Base-by-base conservation (phyloP, 1,140 invertebrate species). In the Drosophila cardini region DNA sequence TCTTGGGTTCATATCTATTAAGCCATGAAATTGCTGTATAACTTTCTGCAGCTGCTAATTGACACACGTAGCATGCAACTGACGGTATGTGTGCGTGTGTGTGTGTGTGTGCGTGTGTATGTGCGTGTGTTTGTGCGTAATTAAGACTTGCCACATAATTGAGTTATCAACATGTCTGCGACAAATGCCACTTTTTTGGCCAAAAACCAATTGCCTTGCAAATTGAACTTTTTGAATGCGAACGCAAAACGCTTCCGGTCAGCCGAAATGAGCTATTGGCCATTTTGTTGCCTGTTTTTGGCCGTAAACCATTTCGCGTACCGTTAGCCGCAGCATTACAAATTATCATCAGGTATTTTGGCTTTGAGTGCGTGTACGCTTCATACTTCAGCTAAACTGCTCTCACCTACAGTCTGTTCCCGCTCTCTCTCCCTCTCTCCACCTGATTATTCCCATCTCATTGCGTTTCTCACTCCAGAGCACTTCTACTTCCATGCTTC, bases 41-140 rank as follows among this genome's bases (percentile, higher is more conserved):
- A 69, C 56, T 69, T 69, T 52, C 21, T 42, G 55, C 55, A 60
- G 38, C 72, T 63, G 58, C 58, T 74, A 74, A 74, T 74, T 74
- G 72, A 63, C 52, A 71, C 58, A 74, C 58, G 67, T 74, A 69
- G 63, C 10, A 4, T 30, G 40, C 5, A 13, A 13, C 13, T 30
- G 38, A 18, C 38, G 8, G 40, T 15, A 4, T 9, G 38, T 16
- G 38, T 13, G 36, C 0, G 2, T 21, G 32, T 4, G 36, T 40
- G 34, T 36, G 10, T 6, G 2, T 36, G 46, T 10, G 16, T 69
- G 42, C 11, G 30, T 13, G 36, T 0, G 8, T 21, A 18, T 13
- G 36, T 0, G 8, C 13, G 32, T 9, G 36, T 21, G 21, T 26
- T 3, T 26, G 21, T 26, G 46, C 15, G 32, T 70, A 42, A 62